Evolutionary conservation across 2,888 invertebrate genomes (phyloP), one percentile per base, ranked within the genome.

Genomic region (Ormyrus labotus): DNA sequence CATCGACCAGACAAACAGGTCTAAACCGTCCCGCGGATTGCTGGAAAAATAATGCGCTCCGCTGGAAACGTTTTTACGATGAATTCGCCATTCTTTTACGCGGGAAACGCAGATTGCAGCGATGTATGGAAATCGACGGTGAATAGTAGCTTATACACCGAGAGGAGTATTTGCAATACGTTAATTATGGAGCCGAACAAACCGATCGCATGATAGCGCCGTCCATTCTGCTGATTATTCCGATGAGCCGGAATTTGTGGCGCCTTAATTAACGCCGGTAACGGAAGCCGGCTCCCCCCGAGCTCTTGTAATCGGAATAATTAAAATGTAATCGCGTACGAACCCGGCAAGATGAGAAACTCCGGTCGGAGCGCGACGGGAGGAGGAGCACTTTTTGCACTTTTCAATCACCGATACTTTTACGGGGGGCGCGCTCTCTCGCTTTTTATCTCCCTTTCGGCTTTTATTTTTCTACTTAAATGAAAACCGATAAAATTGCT

Each of bases 291-390:
- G 47, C 65, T 9, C 5, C 65, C 63, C 4, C 6, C 57, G 53
- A 19, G 63, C 13, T 55, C 72, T 70, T 70, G 60, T 67, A 72
- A 69, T 81, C 70, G 74, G 65, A 75, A 71, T 80, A 76, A 81
- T 81, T 81, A 78, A 78, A 81, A 80, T 58, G 79, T 76, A 75
- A 81, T 81, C 74, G 64, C 60, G 60, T 50, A 50, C 60, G 48
- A 7, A 0, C 34, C 34, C 34, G 34, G 73, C 47, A 48, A 53
- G 71, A 71, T 63, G 72, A 63, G 53, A 63, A 61, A 60, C 34
- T 53, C 19, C 19, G 50, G 19, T 45, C 60, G 73, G 47, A 61
- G 48, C 51, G 8, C 48, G 64, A 48, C 0, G 34, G 34, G 34
- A 4, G 34, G 34, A 34, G 34, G 34, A 4, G 34, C 13, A 34